Evolutionary conservation across 2,888 invertebrate genomes (phyloP).

Genomic region (Lasioglossum zephyrum): DNA sequence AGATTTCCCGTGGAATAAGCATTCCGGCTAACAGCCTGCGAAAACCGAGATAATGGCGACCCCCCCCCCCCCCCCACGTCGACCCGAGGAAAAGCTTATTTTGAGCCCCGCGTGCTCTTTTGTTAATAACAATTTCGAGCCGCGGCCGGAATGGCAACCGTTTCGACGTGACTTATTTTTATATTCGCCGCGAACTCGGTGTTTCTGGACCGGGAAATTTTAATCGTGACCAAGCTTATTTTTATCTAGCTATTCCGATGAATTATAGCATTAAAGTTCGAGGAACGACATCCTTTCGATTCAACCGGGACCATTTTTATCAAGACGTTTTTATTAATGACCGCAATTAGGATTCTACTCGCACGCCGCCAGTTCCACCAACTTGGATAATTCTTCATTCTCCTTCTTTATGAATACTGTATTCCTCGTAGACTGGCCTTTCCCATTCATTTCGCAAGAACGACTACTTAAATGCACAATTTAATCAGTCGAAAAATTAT

Average conservation of each 20-base stretch:
- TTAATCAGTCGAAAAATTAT: neutral
- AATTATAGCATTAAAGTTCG: slow-evolving; percentile 31
- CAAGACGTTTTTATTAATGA: slow-evolving; percentile 36
- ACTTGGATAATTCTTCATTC: slow-evolving; percentile 22
- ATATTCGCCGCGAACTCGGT: neutral
- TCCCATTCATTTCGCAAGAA: neutral
- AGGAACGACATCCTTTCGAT: slow-evolving; percentile 22
- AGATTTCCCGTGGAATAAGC: slow-evolving; percentile 51
- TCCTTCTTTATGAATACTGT: neutral
- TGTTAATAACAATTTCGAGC: slow-evolving; percentile 51
- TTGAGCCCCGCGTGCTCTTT: slow-evolving; percentile 26
- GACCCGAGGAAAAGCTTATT: slow-evolving; percentile 48
- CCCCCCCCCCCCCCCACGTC: neutral
- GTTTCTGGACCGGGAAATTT: slow-evolving; percentile 11
- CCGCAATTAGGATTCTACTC: slow-evolving; percentile 39
- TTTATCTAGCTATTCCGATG: slow-evolving; percentile 29
- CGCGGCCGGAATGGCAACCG: neutral
- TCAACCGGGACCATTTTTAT: slow-evolving; percentile 30
- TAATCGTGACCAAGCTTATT: slow-evolving; percentile 26
- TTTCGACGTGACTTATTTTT: slow-evolving; percentile 29
- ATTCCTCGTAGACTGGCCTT: neutral
- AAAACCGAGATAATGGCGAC: slow-evolving; percentile 55
- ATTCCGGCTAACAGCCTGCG: slow-evolving; percentile 61
- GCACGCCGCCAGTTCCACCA: slow-evolving; percentile 4
- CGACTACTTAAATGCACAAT: neutral